Percentiles rank a stretch among this genome's conserved stretches.
These are phyloP conservation scores for Acridotheres tristis DNA, from an alignment of 2,797 vertebrate species.

Conservation along the genomic window DNA sequence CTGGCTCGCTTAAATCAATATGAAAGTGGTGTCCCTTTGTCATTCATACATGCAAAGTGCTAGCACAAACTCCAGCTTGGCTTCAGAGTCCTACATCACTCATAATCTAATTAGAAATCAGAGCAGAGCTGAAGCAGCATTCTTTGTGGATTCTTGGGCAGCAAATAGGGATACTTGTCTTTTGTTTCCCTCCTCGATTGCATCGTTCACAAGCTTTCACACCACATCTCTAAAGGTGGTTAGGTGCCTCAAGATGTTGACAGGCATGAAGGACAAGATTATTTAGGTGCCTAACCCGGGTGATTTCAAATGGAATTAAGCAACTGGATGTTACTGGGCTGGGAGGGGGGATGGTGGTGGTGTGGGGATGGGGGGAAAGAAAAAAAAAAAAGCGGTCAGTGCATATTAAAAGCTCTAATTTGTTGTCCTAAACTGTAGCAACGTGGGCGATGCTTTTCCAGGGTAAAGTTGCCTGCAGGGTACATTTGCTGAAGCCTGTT, in stretches of 20 bases:
- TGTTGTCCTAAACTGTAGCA: slow-evolving; percentile 38
- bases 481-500: neutral
- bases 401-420: slow-evolving; percentile 22
- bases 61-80: slow-evolving; percentile 65
- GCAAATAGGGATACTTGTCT: slow-evolving; percentile 70
- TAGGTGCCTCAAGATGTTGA: slow-evolving; percentile 71
- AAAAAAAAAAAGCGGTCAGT: neutral
- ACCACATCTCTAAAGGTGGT: slow-evolving; percentile 64
- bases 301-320: slow-evolving; percentile 63
- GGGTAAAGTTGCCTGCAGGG: slow-evolving; percentile 17
- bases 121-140: slow-evolving; percentile 66
- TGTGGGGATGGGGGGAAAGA: neutral
- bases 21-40: slow-evolving; percentile 57
- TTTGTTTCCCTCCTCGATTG: slow-evolving; percentile 65
- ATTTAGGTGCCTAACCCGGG: slow-evolving; percentile 49
- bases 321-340: slow-evolving; percentile 28
- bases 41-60: slow-evolving; percentile 52
- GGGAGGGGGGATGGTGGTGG: neutral
- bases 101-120: slow-evolving; percentile 71
- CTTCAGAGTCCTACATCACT: slow-evolving; percentile 69
- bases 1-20: slow-evolving; percentile 44
- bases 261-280: slow-evolving; percentile 72
- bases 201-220: slow-evolving; percentile 57
- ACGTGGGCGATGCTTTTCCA: neutral
- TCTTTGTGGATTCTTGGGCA: slow-evolving; percentile 69